Evolutionary conservation across 1,140 invertebrate genomes (phyloP), one percentile per base, ranked within the genome.

Genomic region (Sycophaga agraensis): DNA sequence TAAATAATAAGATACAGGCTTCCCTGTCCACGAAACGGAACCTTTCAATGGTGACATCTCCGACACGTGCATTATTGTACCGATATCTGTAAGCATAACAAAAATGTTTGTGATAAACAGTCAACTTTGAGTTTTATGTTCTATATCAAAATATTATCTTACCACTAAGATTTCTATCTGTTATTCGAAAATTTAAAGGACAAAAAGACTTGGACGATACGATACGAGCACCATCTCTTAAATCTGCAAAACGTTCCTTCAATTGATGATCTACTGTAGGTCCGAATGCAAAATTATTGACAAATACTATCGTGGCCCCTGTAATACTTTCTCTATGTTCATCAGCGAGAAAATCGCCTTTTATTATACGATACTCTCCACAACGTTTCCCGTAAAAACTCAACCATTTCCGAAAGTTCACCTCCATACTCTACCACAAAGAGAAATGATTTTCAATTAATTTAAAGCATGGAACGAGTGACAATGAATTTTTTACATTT

Each of bases 201-300:
- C 96, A 98, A 82, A 98, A 99, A 63, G 94, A 94, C 80, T 97
- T 98, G 12, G 96, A 98, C n/a, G 97, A 99, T 17, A 99, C 94
- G 66, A 99, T 97, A 70, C 93, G 87, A 14, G 96, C 94, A 63
- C 93, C 93, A 81, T 99, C 96, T 71, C 92, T 92, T 67, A 98
- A 86, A 80, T 98, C 96, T 16, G 94, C 93, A 83, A 98, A 98
- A 69, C 93, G 85, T 76, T 96, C 90, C 80, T 98, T 99, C 53
- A 99, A 79, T 83, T 95, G 90, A 82, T 99, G 96, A 83, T 99
- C 96, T 14, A 98, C 95, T 59, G 88, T 90, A 31, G 97, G 96
- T 16, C 96, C 96, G 78, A 99, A 98, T 37, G 96, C 96, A 84
- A 97, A 98, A 84, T 99, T 99, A 82, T 99, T 99, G 4, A 98